Base-by-base conservation (phyloP, 2,797 vertebrate genomes). In the Oryzias dopingdopingensis region DNA sequence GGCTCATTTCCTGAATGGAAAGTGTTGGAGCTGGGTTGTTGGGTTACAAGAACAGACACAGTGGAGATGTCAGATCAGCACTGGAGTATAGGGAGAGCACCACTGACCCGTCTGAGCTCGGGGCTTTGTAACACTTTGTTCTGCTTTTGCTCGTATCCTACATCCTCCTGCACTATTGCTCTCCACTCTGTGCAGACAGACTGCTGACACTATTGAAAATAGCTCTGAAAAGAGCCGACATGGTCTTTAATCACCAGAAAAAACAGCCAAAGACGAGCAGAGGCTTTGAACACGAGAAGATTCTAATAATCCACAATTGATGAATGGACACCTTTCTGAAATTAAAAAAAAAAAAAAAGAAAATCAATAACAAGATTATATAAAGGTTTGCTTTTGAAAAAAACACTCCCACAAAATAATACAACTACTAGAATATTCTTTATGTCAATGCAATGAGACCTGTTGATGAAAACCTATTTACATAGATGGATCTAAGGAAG, bases 151-250 rank as follows among this genome's bases (percentile, higher is more conserved):
- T 68, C 43, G 32, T 66, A 60, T 80, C 77, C 78, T 65, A 66
- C 68, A 60, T 70, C 72, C 59, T 40, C 54, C 44, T 67, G 67
- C 49, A 66, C 72, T 81, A 72, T 84, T 56, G 29, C 65, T 67
- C 53, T 72, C 55, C 37, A 52, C 53, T 62, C 49, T 46, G 37
- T 24, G 54, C 60, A 56, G 60, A 13, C 51, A n/a, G 64, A 73
- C 22, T 74, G 81, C 80, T 86, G 83, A 86, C 68, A 80, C 58
- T 4, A 57, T 41, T 68, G 55, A 60, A 80, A 67, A 49, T 47
- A 22, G 17, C 77, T 71, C 62, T 66, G 10, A 37, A 37, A 37
- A 37, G 10, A 37, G 32, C 12, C 32, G 12, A 37, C 32, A 37
- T 72, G 58, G 59, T 58, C 49, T 51, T 67, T 61, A 64, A 65